These are phyloP conservation scores for Plectrocnemia conspersa DNA, from an alignment of 1,140 invertebrate genomes.

Conservation along the genomic window DNA sequence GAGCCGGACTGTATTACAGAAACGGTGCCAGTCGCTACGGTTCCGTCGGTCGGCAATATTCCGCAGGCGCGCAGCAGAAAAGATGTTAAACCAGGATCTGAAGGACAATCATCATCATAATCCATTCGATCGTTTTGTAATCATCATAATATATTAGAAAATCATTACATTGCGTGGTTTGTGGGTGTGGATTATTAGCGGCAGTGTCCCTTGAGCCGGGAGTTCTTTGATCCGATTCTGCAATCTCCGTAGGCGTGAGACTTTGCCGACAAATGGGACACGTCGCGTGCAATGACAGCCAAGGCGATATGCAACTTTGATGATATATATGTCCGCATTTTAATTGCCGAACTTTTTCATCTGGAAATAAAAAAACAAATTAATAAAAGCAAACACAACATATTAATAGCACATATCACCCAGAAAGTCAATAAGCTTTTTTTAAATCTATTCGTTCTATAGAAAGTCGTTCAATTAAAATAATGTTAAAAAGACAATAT, in stretches of 20 bases:
- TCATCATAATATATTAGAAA: too few species aligned
- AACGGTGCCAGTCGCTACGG: not conserved
- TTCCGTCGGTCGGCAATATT: not conserved
- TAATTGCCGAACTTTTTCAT: conserved; percentile 80
- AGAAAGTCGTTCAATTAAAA: too few species aligned
- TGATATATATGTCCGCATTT: conserved; percentile 92
- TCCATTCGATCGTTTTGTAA: too few species aligned
- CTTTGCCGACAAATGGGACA: conserved; percentile 91
- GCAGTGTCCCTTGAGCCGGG: not conserved
- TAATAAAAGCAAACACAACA: too few species aligned
- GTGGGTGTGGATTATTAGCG: not conserved
- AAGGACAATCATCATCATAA: too few species aligned
- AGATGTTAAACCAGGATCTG: conserved; percentile 11
- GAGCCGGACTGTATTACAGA: conserved; percentile 5
- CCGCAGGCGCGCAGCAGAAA: conserved; percentile 24
- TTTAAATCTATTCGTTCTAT: too few species aligned
- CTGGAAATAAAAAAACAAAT: too few species aligned
- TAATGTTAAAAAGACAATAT: too few species aligned
- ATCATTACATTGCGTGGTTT: not conserved
- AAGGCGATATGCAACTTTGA: conserved; percentile 86
- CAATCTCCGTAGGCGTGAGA: conserved; percentile 52
- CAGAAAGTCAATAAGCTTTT: too few species aligned
- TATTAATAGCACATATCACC: too few species aligned
- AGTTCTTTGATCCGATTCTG: conserved; percentile 14
- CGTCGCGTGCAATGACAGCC: conserved; percentile 92